Percentiles rank a stretch among this genome's conserved stretches.
phyloP scores from a whole-genome alignment of 2,888 invertebrate genomes.

The Harpagoxenus sublaevis region DNA sequence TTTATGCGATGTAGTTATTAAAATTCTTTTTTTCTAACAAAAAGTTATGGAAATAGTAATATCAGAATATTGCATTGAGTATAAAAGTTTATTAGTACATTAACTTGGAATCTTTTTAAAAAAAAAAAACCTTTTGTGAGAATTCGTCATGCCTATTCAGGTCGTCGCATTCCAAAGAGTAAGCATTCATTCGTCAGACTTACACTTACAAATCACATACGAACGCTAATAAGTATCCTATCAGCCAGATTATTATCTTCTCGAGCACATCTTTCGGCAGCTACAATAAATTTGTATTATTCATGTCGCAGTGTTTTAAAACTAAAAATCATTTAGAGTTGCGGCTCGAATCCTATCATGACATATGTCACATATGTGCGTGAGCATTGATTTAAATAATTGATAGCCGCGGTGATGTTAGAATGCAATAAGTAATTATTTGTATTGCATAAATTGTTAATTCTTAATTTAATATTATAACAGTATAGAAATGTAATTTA shows the following conservation, averaged over 20 bases:
- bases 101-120: neutral
- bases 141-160: neutral
- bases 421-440: neutral
- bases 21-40: neutral
- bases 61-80: neutral
- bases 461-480: neutral
- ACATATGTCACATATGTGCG: neutral
- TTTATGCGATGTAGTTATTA: neutral
- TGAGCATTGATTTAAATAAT: neutral
- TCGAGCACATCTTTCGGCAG: neutral
- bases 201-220: neutral
- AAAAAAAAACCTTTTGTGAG: neutral
- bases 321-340: neutral
- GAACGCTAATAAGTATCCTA: neutral
- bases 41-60: neutral
- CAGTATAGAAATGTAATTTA: neutral
- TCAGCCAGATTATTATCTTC: neutral
- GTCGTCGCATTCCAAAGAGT: neutral
- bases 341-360: neutral
- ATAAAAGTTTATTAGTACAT: neutral
- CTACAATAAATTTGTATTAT: neutral
- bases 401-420: neutral
- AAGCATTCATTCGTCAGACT: neutral
- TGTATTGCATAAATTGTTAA: neutral
- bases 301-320: neutral